Evolutionary conservation across 2,888 invertebrate genomes (phyloP).

Genomic region (Macrosoma leucophasiata): DNA sequence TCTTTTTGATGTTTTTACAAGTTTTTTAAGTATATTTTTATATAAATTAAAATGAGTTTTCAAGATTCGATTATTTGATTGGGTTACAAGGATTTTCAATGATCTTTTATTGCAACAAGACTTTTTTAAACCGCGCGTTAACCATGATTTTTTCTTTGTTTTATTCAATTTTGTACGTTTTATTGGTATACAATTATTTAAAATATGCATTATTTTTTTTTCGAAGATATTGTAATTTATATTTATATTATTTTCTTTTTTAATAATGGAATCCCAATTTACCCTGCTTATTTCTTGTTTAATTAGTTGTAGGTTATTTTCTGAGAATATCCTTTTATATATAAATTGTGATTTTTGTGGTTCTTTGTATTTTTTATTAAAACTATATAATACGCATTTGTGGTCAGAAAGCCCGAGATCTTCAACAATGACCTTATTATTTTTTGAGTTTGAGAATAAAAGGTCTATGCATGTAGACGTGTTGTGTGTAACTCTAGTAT

Average conservation of each 20-base stretch:
- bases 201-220: neutral
- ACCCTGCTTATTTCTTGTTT: neutral
- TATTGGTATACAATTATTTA: neutral
- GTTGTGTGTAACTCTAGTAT: constrained; percentile 1
- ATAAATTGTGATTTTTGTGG: neutral
- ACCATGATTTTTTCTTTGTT: neutral
- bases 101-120: constrained; percentile 6
- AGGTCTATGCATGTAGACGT: too few relatives aligned
- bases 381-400: neutral
- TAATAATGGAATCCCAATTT: neutral
- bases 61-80: neutral
- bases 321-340: neutral
- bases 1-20: constrained; percentile 4
- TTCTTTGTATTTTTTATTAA: neutral
- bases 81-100: neutral
- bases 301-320: neutral
- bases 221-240: neutral
- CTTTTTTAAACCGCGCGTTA: constrained; percentile 5
- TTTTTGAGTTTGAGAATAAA: too few relatives aligned
- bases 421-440: neutral
- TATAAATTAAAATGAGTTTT: neutral
- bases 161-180: neutral
- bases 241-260: neutral
- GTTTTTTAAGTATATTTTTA: constrained; percentile 3
- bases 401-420: too few relatives aligned